phyloP scores from a whole-genome alignment of 2,113 vertebrate species.

The Spermophilus dauricus region DNA sequence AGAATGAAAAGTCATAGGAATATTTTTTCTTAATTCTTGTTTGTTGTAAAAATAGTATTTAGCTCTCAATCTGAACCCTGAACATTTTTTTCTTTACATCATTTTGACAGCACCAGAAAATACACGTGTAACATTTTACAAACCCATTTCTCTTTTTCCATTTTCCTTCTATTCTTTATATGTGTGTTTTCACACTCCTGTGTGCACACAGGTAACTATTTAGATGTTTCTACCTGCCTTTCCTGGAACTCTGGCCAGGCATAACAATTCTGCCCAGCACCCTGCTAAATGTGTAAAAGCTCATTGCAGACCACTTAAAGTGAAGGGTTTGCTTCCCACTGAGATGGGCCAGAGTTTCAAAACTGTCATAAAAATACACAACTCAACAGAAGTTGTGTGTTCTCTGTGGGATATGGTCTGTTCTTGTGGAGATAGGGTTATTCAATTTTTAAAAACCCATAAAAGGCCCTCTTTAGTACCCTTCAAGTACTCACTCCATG shows the following conservation, averaged over 20 bases:
- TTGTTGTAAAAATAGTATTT: slow-evolving; percentile 49
- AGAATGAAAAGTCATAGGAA: slow-evolving; percentile 32
- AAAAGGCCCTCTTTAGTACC: background rate
- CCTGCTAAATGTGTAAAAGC: background rate
- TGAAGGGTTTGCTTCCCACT: background rate
- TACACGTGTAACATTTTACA: background rate
- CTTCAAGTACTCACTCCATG: background rate
- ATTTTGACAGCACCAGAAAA: slow-evolving; percentile 24
- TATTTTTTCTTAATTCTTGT: background rate
- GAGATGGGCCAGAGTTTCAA: slow-evolving; percentile 52
- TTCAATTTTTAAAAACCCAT: slow-evolving; percentile 47
- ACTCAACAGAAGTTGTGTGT: background rate
- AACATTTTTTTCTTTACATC: background rate
- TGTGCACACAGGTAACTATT: background rate
- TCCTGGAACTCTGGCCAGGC: background rate
- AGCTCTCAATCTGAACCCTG: background rate
- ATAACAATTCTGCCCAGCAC: background rate
- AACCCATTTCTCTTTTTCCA: background rate
- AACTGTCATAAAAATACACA: slow-evolving; percentile 67
- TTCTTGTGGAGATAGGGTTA: slow-evolving; percentile 34
- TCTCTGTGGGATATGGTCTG: slow-evolving; percentile 11
- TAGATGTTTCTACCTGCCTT: background rate
- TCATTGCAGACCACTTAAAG: slow-evolving; percentile 9
- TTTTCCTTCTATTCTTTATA: background rate
- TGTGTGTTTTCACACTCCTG: background rate